These are phyloP conservation scores for Leistus spinibarbis DNA, from an alignment of 2,888 invertebrate species.

Conservation along the genomic window DNA sequence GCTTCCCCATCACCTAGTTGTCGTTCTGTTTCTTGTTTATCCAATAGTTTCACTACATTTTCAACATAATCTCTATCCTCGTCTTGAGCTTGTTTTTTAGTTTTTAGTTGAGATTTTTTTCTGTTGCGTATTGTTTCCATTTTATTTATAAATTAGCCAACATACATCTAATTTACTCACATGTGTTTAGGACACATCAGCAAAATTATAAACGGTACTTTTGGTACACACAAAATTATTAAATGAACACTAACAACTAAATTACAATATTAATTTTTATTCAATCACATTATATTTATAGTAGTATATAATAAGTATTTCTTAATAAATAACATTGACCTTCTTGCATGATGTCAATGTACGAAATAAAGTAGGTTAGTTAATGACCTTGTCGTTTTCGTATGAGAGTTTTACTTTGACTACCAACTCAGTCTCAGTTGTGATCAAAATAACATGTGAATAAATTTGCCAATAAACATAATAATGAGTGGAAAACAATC, in stretches of 20 bases:
- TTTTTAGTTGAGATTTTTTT: slow-evolving; percentile 41
- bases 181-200: slow-evolving; percentile 24
- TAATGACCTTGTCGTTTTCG: too few species aligned
- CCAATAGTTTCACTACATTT: slow-evolving; percentile 34
- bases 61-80: slow-evolving; percentile 28
- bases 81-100: slow-evolving; percentile 18
- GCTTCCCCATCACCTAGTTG: slow-evolving; percentile 37
- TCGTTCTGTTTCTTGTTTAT: slow-evolving; percentile 30
- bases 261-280: too few species aligned
- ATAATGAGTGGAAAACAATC: slow-evolving; percentile 19
- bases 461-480: too few species aligned
- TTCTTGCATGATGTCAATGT: background rate
- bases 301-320: too few species aligned
- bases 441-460: too few species aligned
- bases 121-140: slow-evolving; percentile 42
- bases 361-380: background rate
- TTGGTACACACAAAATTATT: background rate
- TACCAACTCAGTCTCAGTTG: too few species aligned
- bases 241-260: too few species aligned
- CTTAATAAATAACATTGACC: background rate
- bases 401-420: too few species aligned
- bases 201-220: slow-evolving; percentile 9
- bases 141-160: slow-evolving; percentile 17
- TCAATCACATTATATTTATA: too few species aligned
- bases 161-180: background rate